Percentiles rank a stretch among this genome's conserved stretches.
phyloP scores from a whole-genome alignment of 2,797 vertebrate species.

The Melanogrammus aeglefinus region DNA sequence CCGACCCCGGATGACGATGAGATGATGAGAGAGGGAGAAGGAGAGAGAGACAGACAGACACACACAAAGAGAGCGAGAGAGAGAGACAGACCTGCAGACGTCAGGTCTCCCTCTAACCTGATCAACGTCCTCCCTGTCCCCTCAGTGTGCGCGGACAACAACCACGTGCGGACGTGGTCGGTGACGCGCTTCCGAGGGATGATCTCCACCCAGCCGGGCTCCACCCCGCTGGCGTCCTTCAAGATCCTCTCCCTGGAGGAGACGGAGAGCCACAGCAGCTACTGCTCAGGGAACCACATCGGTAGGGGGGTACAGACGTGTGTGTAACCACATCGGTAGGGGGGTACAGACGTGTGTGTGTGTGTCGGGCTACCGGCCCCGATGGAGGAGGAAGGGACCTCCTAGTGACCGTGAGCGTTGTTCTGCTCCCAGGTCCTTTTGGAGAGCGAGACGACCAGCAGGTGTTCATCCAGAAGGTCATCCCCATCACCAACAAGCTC shows the following conservation, averaged over 20 bases:
- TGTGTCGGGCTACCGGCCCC: neutral
- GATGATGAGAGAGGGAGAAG: too few species aligned
- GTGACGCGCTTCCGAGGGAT: constrained; percentile 96
- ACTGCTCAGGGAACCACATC: constrained; percentile 93
- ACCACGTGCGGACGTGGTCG: constrained; percentile 96
- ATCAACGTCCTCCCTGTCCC: neutral
- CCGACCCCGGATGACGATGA: too few species aligned
- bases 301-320: constrained; percentile 78
- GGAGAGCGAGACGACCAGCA: constrained; percentile 97
- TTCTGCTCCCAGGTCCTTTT: constrained; percentile 82
- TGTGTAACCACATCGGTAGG: constrained; percentile 92
- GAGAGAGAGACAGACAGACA: too few species aligned
- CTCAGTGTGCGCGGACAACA: constrained; percentile 96
- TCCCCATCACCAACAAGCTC: constrained; percentile 94
- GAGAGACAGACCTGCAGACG: too few species aligned
- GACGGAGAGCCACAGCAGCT: constrained; percentile 93
- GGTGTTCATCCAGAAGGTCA: constrained; percentile 98
- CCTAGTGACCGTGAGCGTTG: neutral
- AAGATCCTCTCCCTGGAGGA: constrained; percentile 97
- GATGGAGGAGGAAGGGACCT: neutral
- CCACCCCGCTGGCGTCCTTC: constrained; percentile 94
- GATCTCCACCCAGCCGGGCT: constrained; percentile 99
- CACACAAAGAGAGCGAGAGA: too few species aligned
- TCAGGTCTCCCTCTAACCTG: neutral
- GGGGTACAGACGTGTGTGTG: neutral